Percentiles rank a stretch among this genome's conserved stretches.
These are phyloP conservation scores for Bovichtus variegatus DNA, from an alignment of 2,797 vertebrate species.

Conservation along the genomic window DNA sequence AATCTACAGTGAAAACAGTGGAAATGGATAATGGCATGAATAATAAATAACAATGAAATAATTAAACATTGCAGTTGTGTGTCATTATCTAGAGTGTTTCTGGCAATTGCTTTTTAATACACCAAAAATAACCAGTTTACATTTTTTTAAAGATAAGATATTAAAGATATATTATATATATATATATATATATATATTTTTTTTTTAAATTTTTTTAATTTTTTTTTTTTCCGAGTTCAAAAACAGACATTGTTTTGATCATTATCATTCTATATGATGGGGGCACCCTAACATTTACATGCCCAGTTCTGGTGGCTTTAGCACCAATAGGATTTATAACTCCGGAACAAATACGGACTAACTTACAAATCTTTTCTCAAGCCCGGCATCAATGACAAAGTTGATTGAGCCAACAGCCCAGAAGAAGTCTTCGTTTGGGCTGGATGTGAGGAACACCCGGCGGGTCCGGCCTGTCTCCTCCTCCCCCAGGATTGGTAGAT, in stretches of 20 bases:
- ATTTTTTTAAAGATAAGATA: too few species aligned
- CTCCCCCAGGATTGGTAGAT: slow-evolving; percentile 52
- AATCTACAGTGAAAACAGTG: background rate
- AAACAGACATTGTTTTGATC: background rate
- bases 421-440: slow-evolving; percentile 88
- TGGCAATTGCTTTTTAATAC: background rate
- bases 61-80: too few species aligned
- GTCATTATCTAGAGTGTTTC: background rate
- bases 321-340: background rate
- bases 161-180: too few species aligned
- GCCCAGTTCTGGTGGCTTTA: background rate
- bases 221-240: too few species aligned
- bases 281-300: too few species aligned
- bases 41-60: background rate
- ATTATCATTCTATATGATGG: background rate
- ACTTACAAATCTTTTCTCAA: slow-evolving; percentile 88
- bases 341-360: background rate
- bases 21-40: background rate
- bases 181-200: too few species aligned
- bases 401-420: slow-evolving; percentile 81
- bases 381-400: slow-evolving; percentile 90
- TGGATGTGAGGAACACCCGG: slow-evolving; percentile 89
- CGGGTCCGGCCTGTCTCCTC: slow-evolving; percentile 77
- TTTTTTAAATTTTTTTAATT: too few species aligned
- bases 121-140: too few species aligned